Percentiles rank a stretch among this genome's conserved stretches.
Evolutionary conservation across 2,113 vertebrate species (phyloP).

Genomic region (Psammodynastes pulverulentus): DNA sequence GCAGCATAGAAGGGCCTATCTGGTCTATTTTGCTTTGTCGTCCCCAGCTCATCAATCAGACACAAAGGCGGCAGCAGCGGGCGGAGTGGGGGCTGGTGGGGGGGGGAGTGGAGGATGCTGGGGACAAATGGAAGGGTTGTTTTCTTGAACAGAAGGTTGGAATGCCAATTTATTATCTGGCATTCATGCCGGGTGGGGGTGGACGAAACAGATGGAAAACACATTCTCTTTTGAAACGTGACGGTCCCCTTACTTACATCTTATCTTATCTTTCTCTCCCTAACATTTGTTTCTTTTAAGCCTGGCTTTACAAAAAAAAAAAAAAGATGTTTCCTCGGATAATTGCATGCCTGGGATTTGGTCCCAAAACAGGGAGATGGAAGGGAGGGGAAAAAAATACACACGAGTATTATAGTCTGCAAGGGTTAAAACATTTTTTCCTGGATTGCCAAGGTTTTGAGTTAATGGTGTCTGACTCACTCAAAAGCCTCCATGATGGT

Average conservation of each 20-base stretch:
- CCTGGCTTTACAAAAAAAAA: not conserved
- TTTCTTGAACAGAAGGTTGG: constrained; percentile 49
- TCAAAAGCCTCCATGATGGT: constrained; percentile 25
- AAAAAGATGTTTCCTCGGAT: not conserved
- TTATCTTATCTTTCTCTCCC: not conserved
- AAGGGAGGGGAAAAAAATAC: not conserved
- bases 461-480: not conserved
- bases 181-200: constrained; percentile 9
- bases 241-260: constrained; percentile 20
- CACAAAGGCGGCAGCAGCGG: constrained; percentile 15
- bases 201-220: constrained; percentile 53
- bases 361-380: not conserved
- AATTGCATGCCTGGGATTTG: not conserved
- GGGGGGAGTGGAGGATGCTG: not conserved
- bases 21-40: constrained; percentile 48
- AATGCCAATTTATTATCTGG: constrained; percentile 49
- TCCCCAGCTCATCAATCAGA: constrained; percentile 49
- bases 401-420: not conserved
- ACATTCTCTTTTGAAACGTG: not conserved
- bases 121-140: constrained; percentile 25
- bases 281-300: not conserved
- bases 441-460: constrained; percentile 27
- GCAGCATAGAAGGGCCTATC: constrained; percentile 41
- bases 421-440: constrained; percentile 7
- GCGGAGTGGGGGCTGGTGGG: not conserved